These are phyloP conservation scores for Atlantisia rogersi DNA, from an alignment of 2,113 vertebrate species.

Conservation along the genomic window DNA sequence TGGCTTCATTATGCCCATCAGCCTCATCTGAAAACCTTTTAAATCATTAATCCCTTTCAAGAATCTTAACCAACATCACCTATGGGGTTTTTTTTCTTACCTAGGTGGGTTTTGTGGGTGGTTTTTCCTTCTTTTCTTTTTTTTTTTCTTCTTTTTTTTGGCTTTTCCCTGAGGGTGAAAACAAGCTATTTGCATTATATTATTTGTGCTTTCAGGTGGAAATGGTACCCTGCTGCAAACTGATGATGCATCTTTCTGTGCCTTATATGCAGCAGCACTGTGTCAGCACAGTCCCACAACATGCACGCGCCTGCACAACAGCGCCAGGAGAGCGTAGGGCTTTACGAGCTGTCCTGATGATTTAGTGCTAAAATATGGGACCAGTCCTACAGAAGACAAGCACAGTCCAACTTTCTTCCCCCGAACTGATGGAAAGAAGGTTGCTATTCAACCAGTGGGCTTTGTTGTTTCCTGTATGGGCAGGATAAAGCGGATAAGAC, in stretches of 20 bases:
- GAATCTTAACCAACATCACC: not conserved
- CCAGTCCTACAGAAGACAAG: not conserved
- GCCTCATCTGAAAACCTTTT: not conserved
- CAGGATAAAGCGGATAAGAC: not conserved
- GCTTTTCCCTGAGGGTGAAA: not conserved
- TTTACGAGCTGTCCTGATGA: not conserved
- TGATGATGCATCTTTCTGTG: not conserved
- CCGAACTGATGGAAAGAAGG: not conserved
- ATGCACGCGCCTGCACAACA: rapidly evolving
- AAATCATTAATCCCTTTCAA: not conserved
- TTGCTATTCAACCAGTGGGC: not conserved
- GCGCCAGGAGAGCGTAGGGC: rapidly evolving
- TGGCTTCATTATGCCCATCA: not conserved
- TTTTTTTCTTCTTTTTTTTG: not conserved
- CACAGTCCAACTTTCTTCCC: not conserved
- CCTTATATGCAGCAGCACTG: not conserved
- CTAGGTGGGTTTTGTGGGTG: not conserved
- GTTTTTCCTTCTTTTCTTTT: not conserved
- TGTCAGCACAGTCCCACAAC: not conserved
- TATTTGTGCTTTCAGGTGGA: not conserved
- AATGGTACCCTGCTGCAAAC: not conserved
- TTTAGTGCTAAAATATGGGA: not conserved
- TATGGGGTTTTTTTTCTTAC: not conserved
- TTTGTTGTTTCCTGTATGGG: not conserved
- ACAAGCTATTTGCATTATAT: not conserved